These are phyloP conservation scores for Glaucidium brasilianum DNA, from an alignment of 2,113 vertebrate genomes.

Conservation along the genomic window DNA sequence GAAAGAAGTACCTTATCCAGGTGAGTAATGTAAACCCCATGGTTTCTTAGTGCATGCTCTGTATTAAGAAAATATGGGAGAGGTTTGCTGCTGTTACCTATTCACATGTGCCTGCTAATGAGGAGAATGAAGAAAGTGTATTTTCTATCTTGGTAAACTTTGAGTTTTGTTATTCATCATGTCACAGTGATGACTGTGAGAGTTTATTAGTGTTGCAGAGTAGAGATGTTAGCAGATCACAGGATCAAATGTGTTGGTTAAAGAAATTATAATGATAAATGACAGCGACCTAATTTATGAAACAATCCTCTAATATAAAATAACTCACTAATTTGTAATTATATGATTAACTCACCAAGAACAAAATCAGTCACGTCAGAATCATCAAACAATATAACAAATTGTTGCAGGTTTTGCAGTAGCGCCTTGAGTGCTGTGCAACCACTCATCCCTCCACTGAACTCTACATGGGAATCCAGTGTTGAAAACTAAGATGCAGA, in stretches of 20 bases:
- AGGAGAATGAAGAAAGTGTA: not conserved
- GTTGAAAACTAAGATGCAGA: not conserved
- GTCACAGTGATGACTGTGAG: not conserved
- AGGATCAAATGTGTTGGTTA: constrained; percentile 17
- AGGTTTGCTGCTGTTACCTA: not conserved
- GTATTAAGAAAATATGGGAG: not conserved
- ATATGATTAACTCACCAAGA: constrained; percentile 43
- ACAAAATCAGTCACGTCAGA: constrained; percentile 40
- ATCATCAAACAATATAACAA: not conserved
- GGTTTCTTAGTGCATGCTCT: not conserved
- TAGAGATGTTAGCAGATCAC: not conserved
- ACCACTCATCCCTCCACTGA: not conserved
- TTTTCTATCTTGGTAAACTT: not conserved
- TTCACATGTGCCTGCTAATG: not conserved
- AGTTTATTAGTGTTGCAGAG: not conserved
- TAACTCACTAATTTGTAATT: constrained; percentile 57
- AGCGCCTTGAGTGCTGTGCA: not conserved
- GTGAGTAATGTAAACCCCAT: fast-evolving
- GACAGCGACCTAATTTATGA: constrained; percentile 63
- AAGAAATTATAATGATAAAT: constrained; percentile 50
- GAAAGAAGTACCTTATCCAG: not conserved
- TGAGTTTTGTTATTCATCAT: not conserved
- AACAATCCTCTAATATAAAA: constrained; percentile 40
- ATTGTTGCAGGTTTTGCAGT: not conserved
- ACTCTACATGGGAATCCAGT: not conserved